These are phyloP conservation scores for Pteromalus puparum DNA, from an alignment of 1,140 invertebrate species.

Conservation along the genomic window DNA sequence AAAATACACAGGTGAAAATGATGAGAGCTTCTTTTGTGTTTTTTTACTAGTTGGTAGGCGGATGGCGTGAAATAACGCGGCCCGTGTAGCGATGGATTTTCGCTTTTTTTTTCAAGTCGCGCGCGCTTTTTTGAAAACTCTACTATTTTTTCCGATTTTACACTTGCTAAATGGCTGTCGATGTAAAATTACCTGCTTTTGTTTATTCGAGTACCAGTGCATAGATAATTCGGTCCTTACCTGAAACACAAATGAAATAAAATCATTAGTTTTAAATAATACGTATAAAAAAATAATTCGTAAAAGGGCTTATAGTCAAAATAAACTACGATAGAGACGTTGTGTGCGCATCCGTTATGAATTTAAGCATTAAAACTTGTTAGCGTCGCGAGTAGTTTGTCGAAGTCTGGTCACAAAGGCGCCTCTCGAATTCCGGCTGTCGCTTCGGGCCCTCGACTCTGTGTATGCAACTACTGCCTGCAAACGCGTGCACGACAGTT, in stretches of 20 bases:
- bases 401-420: not conserved
- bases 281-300: too few relatives aligned
- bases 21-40: not conserved
- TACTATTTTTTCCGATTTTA: not conserved
- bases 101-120: not conserved
- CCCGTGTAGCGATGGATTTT: not conserved
- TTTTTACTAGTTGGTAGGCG: not conserved
- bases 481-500: not conserved
- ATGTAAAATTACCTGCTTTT: not conserved
- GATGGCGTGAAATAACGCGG: not conserved
- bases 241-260: not conserved
- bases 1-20: conserved; percentile 20
- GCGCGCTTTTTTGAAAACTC: not conserved
- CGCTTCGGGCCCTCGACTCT: too few relatives aligned
- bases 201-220: not conserved
- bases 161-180: too few relatives aligned
- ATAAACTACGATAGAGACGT: too few relatives aligned
- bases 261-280: not conserved
- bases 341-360: too few relatives aligned
- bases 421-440: not conserved
- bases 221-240: not conserved
- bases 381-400: not conserved
- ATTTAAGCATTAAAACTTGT: not conserved
- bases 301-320: too few relatives aligned
- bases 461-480: not conserved